These are phyloP conservation scores for Branchellion lobata DNA, from an alignment of 2,888 invertebrate genomes.

Conservation along the genomic window DNA sequence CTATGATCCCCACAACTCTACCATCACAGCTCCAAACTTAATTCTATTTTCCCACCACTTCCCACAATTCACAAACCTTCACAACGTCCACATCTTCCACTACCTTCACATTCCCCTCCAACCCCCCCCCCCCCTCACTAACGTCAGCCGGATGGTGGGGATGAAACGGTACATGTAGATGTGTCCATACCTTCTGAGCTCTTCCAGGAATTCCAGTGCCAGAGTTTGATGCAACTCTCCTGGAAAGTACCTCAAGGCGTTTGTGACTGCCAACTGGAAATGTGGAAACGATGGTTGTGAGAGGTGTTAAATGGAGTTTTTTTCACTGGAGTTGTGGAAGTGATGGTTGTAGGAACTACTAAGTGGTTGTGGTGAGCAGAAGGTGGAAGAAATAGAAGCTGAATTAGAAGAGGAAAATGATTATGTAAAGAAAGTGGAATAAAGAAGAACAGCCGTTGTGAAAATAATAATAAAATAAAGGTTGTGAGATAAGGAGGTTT, in stretches of 20 bases:
- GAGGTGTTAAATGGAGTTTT: background rate
- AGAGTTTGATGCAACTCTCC: slow-evolving; percentile 62
- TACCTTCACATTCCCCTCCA: too few species aligned
- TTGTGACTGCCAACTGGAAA: slow-evolving; percentile 65
- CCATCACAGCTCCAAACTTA: too few species aligned
- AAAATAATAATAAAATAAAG: too few species aligned
- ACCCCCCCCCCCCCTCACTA: too few species aligned
- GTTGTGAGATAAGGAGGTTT: too few species aligned
- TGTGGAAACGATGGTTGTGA: background rate
- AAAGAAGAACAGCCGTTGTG: too few species aligned
- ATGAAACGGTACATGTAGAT: slow-evolving; percentile 69
- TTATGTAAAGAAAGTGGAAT: too few species aligned
- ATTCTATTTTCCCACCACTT: too few species aligned
- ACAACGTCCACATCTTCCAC: too few species aligned
- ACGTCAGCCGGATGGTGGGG: slow-evolving; percentile 63
- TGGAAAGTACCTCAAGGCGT: slow-evolving; percentile 69
- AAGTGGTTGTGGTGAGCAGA: background rate
- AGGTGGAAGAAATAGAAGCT: background rate
- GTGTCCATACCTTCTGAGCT: slow-evolving; percentile 67
- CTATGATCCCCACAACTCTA: too few species aligned
- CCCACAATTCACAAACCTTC: too few species aligned
- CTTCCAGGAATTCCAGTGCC: slow-evolving; percentile 66
- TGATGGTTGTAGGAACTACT: background rate
- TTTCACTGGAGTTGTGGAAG: background rate
- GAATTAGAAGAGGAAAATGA: too few species aligned